Evolutionary conservation across 1,140 invertebrate species (phyloP).

Genomic region (Branchinecta lindahli): DNA sequence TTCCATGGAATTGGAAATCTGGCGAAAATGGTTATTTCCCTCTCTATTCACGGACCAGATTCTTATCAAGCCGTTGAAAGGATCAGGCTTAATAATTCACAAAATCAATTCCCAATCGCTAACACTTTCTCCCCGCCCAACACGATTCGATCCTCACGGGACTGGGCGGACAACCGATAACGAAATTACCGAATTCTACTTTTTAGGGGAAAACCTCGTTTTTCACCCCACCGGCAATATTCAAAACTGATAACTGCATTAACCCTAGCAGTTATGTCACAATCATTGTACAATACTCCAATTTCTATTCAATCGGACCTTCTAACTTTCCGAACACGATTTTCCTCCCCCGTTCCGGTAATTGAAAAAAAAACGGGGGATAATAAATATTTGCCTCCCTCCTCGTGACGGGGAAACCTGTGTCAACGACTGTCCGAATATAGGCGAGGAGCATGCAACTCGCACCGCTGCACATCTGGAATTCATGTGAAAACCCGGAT

Average conservation of each 20-base stretch:
- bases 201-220: not conserved
- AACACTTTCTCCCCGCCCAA: no score
- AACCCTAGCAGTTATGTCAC: conserved; percentile 5
- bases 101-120: no score
- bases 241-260: conserved; percentile 9
- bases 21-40: no score
- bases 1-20: no score
- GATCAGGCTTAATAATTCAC: no score
- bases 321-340: not conserved
- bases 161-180: no score
- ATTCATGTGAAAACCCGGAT: no score
- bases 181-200: not conserved
- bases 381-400: conserved; percentile 9
- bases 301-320: not conserved
- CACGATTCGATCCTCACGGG: no score
- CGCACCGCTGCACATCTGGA: no score
- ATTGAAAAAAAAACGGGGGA: not conserved
- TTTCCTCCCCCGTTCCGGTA: not conserved
- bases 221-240: not conserved
- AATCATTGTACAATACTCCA: conserved; percentile 4
- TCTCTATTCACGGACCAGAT: no score
- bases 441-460: no score
- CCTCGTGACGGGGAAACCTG: not conserved
- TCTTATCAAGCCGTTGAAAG: no score
- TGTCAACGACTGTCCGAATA: not conserved